phyloP scores from a whole-genome alignment of 2,113 vertebrate species.

The Oenanthe melanoleuca region DNA sequence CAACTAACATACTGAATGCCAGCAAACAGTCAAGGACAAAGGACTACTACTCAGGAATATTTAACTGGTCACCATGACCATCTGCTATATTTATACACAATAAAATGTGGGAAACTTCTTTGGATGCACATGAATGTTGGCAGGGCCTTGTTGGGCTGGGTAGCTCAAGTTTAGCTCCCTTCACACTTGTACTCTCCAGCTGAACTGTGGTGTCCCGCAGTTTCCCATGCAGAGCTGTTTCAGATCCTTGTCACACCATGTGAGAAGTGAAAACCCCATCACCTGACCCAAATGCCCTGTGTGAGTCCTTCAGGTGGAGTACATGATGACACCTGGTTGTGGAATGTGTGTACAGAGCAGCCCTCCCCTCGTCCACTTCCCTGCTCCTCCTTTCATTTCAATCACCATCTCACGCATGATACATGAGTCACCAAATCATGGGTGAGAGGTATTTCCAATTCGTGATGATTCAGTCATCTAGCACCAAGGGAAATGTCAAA shows the following conservation, averaged over 20 bases:
- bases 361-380: neutral
- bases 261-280: conserved; percentile 4
- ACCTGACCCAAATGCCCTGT: conserved; percentile 6
- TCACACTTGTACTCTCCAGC: neutral
- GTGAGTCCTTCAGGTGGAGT: neutral
- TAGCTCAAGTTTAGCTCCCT: neutral
- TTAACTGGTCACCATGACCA: neutral
- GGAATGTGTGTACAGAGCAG: neutral
- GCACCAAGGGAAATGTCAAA: neutral
- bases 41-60: neutral
- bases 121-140: neutral
- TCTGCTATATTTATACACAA: neutral
- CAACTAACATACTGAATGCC: neutral
- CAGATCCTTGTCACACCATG: neutral
- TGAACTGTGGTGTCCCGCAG: neutral
- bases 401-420: neutral
- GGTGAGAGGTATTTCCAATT: conserved; percentile 21
- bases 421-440: conserved; percentile 18
- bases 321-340: neutral
- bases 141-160: neutral
- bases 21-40: neutral
- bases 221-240: conserved; percentile 9
- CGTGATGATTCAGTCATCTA: neutral
- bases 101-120: neutral
- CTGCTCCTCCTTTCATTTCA: neutral